Evolutionary conservation across 2,113 vertebrate species (phyloP).

Genomic region (Hippocampus barbouri): DNA sequence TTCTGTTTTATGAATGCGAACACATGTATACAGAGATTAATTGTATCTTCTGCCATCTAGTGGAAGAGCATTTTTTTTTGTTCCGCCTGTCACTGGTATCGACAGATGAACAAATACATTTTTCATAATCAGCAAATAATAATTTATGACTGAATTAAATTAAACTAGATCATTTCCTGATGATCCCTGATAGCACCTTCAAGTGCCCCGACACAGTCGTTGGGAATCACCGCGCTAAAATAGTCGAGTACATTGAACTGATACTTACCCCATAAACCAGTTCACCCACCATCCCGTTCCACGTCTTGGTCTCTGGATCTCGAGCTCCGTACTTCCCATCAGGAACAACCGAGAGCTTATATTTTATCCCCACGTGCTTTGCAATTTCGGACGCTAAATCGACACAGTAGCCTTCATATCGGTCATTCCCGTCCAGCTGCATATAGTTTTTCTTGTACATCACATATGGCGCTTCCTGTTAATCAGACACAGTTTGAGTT

Average conservation of each 20-base stretch:
- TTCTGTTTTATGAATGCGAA: too few relatives aligned
- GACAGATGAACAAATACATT: too few relatives aligned
- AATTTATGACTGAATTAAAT: too few relatives aligned
- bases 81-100: too few relatives aligned
- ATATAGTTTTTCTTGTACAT: conserved; percentile 99
- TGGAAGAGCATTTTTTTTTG: too few relatives aligned
- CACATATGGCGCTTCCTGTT: conserved; percentile 98
- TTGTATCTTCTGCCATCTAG: too few relatives aligned
- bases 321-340: conserved; percentile 96
- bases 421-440: conserved; percentile 93
- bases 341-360: conserved; percentile 92
- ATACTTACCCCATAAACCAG: conserved; percentile 97
- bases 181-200: too few relatives aligned
- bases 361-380: conserved; percentile 96
- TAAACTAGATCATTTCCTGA: too few relatives aligned
- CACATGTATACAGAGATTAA: too few relatives aligned
- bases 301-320: conserved; percentile 96
- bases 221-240: background rate
- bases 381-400: conserved; percentile 99
- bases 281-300: conserved; percentile 99
- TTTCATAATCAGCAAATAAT: too few relatives aligned
- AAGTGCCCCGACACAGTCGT: too few relatives aligned
- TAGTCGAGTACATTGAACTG: background rate
- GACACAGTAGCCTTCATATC: conserved; percentile 99
- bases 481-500: conserved; percentile 73